Evolutionary conservation across 2,888 invertebrate species (phyloP).

Genomic region (Hymenopus coronatus): DNA sequence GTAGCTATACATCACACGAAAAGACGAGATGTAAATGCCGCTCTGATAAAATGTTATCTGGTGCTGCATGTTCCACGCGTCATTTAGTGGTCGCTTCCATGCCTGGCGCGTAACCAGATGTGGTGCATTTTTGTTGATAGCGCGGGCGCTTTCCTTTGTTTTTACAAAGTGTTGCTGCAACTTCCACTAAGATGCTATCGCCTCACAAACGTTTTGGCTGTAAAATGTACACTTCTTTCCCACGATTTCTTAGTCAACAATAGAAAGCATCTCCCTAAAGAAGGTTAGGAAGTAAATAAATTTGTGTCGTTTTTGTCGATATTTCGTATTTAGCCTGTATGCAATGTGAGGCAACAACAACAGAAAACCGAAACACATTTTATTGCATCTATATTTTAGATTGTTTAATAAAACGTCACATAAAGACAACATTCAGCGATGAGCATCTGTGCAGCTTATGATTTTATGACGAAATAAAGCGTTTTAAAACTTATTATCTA

Average conservation of each 20-base stretch:
- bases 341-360: too few relatives aligned
- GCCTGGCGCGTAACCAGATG: background rate
- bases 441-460: too few relatives aligned
- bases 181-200: background rate
- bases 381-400: too few relatives aligned
- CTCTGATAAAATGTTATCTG: background rate
- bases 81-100: background rate
- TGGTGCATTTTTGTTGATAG: background rate
- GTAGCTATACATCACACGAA: background rate
- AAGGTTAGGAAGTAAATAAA: too few relatives aligned
- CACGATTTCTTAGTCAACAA: background rate
- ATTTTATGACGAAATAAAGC: too few relatives aligned
- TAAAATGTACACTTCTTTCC: background rate
- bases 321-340: too few relatives aligned
- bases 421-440: too few relatives aligned
- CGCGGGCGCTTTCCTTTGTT: background rate
- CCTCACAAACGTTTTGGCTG: background rate
- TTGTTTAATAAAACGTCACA: too few relatives aligned
- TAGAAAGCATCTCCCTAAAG: background rate
- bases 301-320: too few relatives aligned
- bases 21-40: background rate
- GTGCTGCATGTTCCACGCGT: background rate
- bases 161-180: background rate
- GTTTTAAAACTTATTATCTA: too few relatives aligned
- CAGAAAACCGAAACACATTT: too few relatives aligned